Evolutionary conservation across 1,140 invertebrate genomes (phyloP).

Genomic region (Littorina saxatilis): DNA sequence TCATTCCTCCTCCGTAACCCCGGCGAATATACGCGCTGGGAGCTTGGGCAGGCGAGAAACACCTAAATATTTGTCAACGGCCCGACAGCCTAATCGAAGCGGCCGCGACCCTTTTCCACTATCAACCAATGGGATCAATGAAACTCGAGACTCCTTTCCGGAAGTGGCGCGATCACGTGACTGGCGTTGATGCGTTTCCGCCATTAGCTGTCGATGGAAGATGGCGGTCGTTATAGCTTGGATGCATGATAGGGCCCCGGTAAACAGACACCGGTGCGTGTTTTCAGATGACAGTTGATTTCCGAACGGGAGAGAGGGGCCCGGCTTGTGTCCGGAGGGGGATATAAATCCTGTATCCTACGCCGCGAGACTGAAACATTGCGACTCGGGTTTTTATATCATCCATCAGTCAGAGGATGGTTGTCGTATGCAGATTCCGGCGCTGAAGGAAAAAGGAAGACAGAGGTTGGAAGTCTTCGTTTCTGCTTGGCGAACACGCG

Average conservation of each 20-base stretch:
- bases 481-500: too few species aligned
- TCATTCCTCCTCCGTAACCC: neutral
- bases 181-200: slow-evolving; percentile 44
- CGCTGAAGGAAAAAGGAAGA: too few species aligned
- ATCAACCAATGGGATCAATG: slow-evolving; percentile 38
- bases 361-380: slow-evolving; percentile 7
- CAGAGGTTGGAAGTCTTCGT: too few species aligned
- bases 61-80: slow-evolving; percentile 48
- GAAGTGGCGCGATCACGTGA: slow-evolving; percentile 45
- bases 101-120: slow-evolving; percentile 31
- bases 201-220: slow-evolving; percentile 37
- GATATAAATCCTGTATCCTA: slow-evolving; percentile 24
- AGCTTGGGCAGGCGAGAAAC: slow-evolving; percentile 36
- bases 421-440: too few species aligned
- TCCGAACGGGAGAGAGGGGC: slow-evolving; percentile 30
- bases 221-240: slow-evolving; percentile 33
- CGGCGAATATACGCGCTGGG: slow-evolving; percentile 21
- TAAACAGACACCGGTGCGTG: slow-evolving; percentile 34
- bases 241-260: slow-evolving; percentile 28
- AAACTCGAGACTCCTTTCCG: slow-evolving; percentile 39
- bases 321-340: neutral
- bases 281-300: slow-evolving; percentile 43
- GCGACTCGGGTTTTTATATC: neutral
- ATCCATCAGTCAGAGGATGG: too few species aligned
- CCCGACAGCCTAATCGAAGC: slow-evolving; percentile 44